Base-by-base conservation (phyloP, 2,113 vertebrate genomes). In the Poecilia latipinna region DNA sequence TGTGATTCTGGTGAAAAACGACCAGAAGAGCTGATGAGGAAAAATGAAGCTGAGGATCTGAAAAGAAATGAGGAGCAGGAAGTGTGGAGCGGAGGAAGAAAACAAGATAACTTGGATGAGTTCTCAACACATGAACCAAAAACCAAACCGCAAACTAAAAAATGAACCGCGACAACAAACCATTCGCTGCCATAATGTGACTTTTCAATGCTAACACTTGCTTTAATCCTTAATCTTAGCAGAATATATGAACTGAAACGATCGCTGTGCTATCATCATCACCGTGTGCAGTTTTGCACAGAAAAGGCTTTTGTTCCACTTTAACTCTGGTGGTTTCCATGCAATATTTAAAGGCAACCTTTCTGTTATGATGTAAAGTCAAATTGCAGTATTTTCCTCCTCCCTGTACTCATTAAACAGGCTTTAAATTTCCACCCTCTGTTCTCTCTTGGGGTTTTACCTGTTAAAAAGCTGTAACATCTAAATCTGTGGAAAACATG, bases 401-500 rank as follows among this genome's bases (percentile, higher is more conserved):
- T 60, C 57, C 31, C 33, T 12, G 70, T 51, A 72, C 86, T 87
- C 71, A 29, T 84, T 90, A 89, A 91, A 91, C 32, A 31, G 37
- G 35, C 35, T 65, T 90, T 80, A 82, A 88, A 84, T 93, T 93
- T 93, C 92, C 91, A 92, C 74, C 51, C 85, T 74, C 60, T 83
- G 81, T 86, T 90, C 85, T 90, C 86, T 85, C 88, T 78, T 44
- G 84, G 83, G 88, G 82, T 79, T 89, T 79, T 80, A 92, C 88
- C 88, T 89, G 86, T 86, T 92, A 91, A 93, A 94, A 78, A 92
- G 79, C 51, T 87, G 82, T 86, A 90, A 87, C 78, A 85, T 86
- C 78, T 82, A 86, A 92, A 87, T 85, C 32, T 70, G 78, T 92
- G 92, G 93, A 93, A 94, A 92, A 89, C 87, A 68, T 89, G 84